These are phyloP conservation scores for Drosophila fuyamai DNA, from an alignment of 1,140 invertebrate genomes.

Conservation along the genomic window DNA sequence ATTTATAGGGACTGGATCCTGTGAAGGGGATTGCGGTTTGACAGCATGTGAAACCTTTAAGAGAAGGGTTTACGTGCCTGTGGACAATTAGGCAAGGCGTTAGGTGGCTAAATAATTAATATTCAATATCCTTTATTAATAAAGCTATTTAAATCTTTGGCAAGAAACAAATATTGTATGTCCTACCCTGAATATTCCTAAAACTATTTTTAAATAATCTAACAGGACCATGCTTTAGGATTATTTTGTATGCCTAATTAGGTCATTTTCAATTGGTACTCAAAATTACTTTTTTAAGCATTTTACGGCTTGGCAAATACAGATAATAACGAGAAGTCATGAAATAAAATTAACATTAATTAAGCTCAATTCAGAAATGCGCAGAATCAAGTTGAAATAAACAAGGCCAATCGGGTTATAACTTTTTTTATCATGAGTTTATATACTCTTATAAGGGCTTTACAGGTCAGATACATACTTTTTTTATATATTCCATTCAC, in stretches of 20 bases:
- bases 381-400: conserved; percentile 49
- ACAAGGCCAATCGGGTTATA: conserved; percentile 19
- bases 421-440: background rate
- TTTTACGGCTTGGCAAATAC: conserved; percentile 1
- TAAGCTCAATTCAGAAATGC: conserved; percentile 62
- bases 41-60: background rate
- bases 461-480: background rate
- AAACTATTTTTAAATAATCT: no score
- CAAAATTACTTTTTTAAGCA: background rate
- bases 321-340: conserved; percentile 22
- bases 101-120: conserved; percentile 18
- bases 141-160: background rate
- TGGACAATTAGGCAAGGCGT: conserved; percentile 13
- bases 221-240: no score
- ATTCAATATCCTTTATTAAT: background rate
- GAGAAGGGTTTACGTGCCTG: background rate
- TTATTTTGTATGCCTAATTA: no score
- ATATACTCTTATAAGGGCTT: conserved; percentile 2
- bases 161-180: no score
- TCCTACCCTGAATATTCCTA: no score
- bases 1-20: conserved; percentile 41
- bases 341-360: conserved; percentile 60
- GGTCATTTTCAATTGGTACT: no score
- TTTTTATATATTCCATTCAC: no score
- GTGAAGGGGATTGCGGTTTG: conserved; percentile 29